A percentile compares a stretch with the other conserved stretches of the same genome.
Conservation (phyloP, 2,888 invertebrate species). For the Urechis unicinctus region DNA sequence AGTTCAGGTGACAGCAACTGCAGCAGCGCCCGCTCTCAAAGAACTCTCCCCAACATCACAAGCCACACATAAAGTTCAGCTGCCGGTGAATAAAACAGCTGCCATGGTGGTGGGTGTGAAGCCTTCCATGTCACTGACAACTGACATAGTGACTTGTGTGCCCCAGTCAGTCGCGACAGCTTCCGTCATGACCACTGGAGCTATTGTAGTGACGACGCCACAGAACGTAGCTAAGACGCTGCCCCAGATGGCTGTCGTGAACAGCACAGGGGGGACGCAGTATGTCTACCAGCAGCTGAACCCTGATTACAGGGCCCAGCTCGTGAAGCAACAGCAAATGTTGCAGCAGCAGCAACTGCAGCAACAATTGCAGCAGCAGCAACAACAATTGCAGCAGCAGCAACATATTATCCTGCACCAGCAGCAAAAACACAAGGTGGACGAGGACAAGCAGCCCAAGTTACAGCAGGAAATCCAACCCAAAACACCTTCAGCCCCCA, state of each 20-base stretch:
- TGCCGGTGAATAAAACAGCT: too few relatives aligned
- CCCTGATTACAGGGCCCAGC: constrained; percentile 1
- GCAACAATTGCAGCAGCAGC: constrained; percentile 6
- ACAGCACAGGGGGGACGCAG: neutral
- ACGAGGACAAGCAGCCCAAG: too few relatives aligned
- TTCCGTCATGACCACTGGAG: too few relatives aligned
- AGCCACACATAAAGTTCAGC: too few relatives aligned
- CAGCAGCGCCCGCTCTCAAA: neutral
- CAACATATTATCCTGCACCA: neutral
- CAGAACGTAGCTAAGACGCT: neutral
- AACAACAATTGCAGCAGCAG: constrained; percentile 1
- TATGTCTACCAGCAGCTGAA: neutral
- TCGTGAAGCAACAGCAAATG: constrained; percentile 24
- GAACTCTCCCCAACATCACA: neutral
- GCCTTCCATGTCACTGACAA: too few relatives aligned
- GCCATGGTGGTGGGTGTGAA: too few relatives aligned
- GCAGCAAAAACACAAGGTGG: neutral
- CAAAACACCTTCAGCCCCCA: neutral
- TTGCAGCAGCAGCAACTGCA: constrained; percentile 23
- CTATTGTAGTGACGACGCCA: neutral
- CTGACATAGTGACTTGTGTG: too few relatives aligned
- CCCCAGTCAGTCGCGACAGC: too few relatives aligned
- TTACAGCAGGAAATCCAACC: too few relatives aligned
- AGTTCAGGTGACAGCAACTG: too few relatives aligned
- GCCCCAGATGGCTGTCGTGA: neutral